Evolutionary conservation across 2,888 invertebrate genomes (phyloP), one percentile per base, ranked within the genome.

Genomic region (Emesis castigata): DNA sequence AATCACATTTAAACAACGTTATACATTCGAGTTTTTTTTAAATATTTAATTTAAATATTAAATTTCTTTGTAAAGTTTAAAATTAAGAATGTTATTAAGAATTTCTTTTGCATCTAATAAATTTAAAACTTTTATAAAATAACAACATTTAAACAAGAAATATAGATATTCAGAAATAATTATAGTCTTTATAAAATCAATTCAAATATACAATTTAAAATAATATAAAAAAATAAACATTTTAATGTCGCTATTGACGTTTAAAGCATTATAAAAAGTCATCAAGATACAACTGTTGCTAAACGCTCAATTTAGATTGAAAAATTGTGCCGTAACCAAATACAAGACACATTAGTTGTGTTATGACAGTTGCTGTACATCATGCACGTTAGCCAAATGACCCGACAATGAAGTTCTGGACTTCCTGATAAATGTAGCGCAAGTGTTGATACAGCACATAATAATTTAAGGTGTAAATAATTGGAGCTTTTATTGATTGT

Each of bases 401-500:
- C 85, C 90, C 90, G 91, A 91, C 91, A 90, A 91, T 90, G 90
- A 90, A 89, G 85, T 83, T 84, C 89, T 91, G 90, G 91, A 91
- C 90, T 93, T 93, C 91, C 92, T 93, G 93, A 94, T 86, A 89
- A 89, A 93, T 93, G 89, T 84, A 75, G 88, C 91, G 82, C 94
- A 92, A 92, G 90, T 94, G 93, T 89, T 82, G 75, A 82, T 71
- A 69, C 71, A 71, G 77, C 81, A 75, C 75, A 81, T 77, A 81
- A 85, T 88, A 85, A 83, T 88, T 83, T 83, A 77, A 82, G 78
- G 82, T 76, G 81, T 85, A 82, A 88, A 85, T 86, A 78, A 86
- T 86, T 62, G 18, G 48, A 72, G 62, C 29, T 72, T 72, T 72
- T 72, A 72, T 72, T 44, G 58, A 22, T 14, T 58, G 58, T 58